A percentile compares a stretch with the other conserved stretches of the same genome.
These are phyloP conservation scores for Heliconius sara DNA, from an alignment of 2,888 invertebrate genomes.

Conservation along the genomic window DNA sequence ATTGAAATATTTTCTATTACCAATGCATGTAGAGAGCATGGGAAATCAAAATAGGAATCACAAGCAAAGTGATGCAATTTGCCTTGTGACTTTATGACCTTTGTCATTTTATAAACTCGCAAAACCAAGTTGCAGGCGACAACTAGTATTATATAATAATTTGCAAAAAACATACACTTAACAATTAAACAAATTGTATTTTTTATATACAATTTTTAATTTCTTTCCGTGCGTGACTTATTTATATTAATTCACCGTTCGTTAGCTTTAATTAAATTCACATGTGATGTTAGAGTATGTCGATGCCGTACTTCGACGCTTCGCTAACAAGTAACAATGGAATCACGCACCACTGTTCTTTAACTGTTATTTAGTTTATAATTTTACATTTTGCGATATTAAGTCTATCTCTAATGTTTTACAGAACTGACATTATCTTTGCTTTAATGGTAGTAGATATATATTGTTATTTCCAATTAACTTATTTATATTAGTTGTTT, in stretches of 20 bases:
- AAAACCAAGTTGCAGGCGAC: neutral
- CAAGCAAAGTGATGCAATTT: too few species aligned
- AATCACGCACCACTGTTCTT: slow-evolving; percentile 40
- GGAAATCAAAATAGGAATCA: too few species aligned
- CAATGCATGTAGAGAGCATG: too few species aligned
- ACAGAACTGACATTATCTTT: neutral
- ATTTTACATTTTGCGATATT: slow-evolving; percentile 4
- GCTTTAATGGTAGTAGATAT: neutral
- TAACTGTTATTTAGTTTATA: neutral
- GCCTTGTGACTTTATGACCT: too few species aligned
- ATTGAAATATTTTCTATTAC: too few species aligned
- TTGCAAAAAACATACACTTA: neutral
- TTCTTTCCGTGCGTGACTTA: slow-evolving; percentile 40
- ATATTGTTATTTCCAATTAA: neutral
- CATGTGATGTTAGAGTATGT: slow-evolving; percentile 38
- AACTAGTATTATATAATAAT: neutral
- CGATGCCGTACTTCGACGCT: slow-evolving; percentile 37
- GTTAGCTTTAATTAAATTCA: slow-evolving; percentile 45
- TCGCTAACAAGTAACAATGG: slow-evolving; percentile 19
- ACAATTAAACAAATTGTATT: neutral
- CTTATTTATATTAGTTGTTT: neutral
- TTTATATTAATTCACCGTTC: slow-evolving; percentile 34
- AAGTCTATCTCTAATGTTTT: slow-evolving; percentile 13
- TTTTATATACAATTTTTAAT: neutral
- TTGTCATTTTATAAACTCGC: too few species aligned